A percentile compares a stretch with the other conserved stretches of the same genome.
Conservation (phyloP, 2,113 vertebrate genomes). For the Sceloporus undulatus region DNA sequence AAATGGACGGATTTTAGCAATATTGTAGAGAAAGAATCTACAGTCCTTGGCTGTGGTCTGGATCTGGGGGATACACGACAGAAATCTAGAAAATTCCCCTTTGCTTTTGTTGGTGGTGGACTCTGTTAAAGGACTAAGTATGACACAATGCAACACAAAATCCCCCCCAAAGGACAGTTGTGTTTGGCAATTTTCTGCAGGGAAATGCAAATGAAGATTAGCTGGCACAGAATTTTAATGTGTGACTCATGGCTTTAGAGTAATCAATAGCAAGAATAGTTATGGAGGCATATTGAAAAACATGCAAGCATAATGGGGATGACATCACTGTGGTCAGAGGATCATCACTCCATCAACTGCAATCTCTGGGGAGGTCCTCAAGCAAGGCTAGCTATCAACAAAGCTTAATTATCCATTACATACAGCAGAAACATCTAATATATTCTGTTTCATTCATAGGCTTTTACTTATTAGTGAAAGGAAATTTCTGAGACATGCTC, state of each 20-base stretch:
- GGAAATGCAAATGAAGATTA: not conserved
- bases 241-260: not conserved
- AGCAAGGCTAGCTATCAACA: not conserved
- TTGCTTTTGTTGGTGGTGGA: not conserved
- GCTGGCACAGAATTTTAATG: not conserved
- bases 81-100: not conserved
- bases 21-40: too few relatives aligned
- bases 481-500: not conserved
- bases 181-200: not conserved
- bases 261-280: not conserved
- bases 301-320: not conserved
- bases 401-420: not conserved
- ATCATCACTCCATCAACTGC: not conserved
- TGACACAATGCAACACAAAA: too few relatives aligned
- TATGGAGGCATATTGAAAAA: not conserved
- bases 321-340: not conserved
- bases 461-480: not conserved
- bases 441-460: not conserved
- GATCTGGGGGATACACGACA: too few relatives aligned
- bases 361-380: not conserved
- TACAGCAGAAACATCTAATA: not conserved
- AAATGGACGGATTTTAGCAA: too few relatives aligned
- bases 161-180: not conserved
- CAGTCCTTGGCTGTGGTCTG: too few relatives aligned
- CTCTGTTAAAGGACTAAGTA: not conserved